Percentiles rank a stretch among this genome's conserved stretches.
phyloP scores from a whole-genome alignment of 92 coral and sea anemone genomes.

The Phenganax marumi region DNA sequence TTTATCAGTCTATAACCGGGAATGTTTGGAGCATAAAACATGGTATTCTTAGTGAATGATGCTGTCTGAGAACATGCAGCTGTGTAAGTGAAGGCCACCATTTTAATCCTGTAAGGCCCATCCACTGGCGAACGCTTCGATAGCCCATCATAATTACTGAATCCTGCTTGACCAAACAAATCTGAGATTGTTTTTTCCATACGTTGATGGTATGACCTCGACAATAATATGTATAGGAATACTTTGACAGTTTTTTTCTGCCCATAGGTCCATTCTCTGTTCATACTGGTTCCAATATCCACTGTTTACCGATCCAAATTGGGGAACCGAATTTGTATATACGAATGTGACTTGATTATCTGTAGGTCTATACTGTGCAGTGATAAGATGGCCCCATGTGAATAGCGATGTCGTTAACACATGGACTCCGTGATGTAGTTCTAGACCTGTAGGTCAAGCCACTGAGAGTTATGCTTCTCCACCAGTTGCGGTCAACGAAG shows the following conservation, averaged over 20 bases:
- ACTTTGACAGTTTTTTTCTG: not conserved
- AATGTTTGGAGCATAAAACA: constrained; percentile 27
- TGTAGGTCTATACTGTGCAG: constrained; percentile 19
- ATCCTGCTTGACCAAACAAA: constrained; percentile 45
- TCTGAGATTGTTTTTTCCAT: constrained; percentile 5
- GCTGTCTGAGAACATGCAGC: constrained; percentile 40
- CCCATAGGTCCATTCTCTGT: constrained; percentile 2
- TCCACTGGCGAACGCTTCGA: constrained; percentile 18
- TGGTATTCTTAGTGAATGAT: constrained; percentile 27
- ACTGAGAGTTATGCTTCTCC: constrained; percentile 9
- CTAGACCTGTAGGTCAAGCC: constrained; percentile 20
- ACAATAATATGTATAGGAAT: constrained; percentile 21
- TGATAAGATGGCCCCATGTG: constrained; percentile 34
- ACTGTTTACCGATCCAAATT: constrained; percentile 26
- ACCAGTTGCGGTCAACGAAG: constrained; percentile 21
- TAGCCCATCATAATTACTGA: constrained; percentile 36
- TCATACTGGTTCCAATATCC: constrained; percentile 35
- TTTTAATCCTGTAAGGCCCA: constrained; percentile 28
- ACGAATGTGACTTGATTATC: constrained; percentile 12
- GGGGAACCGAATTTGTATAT: constrained; percentile 16
- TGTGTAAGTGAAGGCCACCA: constrained; percentile 6
- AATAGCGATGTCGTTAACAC: constrained; percentile 18
- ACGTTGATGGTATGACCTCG: constrained; percentile 45
- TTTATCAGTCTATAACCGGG: constrained; percentile 13
- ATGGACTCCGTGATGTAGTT: too few relatives aligned